These are phyloP conservation scores for Polymixis flavicincta DNA, from an alignment of 2,888 invertebrate genomes.

Conservation along the genomic window DNA sequence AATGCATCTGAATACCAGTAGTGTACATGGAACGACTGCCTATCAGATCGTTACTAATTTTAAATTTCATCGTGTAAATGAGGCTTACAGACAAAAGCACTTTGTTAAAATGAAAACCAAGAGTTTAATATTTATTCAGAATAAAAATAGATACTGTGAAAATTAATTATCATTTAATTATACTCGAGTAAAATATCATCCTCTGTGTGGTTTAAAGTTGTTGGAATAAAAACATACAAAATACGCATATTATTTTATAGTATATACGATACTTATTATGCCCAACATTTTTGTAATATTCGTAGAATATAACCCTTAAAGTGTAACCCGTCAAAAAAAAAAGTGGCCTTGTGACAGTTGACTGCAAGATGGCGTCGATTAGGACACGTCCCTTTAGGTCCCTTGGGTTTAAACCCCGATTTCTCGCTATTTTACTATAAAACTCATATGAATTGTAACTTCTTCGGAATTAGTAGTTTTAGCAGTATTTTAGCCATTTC, in stretches of 20 bases:
- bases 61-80: neutral
- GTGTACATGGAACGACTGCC: neutral
- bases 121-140: neutral
- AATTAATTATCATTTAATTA: neutral
- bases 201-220: neutral
- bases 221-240: neutral
- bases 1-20: too few species aligned
- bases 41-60: neutral
- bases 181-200: neutral
- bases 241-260: neutral
- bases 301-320: too few species aligned
- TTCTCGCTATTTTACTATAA: too few species aligned
- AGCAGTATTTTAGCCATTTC: too few species aligned
- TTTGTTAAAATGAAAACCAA: neutral
- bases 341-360: too few species aligned
- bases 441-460: too few species aligned
- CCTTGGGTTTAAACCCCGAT: too few species aligned
- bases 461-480: too few species aligned
- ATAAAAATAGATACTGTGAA: neutral
- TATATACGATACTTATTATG: neutral
- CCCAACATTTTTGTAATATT: neutral
- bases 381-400: too few species aligned
- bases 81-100: neutral
- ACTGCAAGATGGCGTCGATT: too few species aligned
- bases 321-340: too few species aligned